These are phyloP conservation scores for Pristiophorus japonicus DNA, from an alignment of 2,113 vertebrate species.

Conservation along the genomic window DNA sequence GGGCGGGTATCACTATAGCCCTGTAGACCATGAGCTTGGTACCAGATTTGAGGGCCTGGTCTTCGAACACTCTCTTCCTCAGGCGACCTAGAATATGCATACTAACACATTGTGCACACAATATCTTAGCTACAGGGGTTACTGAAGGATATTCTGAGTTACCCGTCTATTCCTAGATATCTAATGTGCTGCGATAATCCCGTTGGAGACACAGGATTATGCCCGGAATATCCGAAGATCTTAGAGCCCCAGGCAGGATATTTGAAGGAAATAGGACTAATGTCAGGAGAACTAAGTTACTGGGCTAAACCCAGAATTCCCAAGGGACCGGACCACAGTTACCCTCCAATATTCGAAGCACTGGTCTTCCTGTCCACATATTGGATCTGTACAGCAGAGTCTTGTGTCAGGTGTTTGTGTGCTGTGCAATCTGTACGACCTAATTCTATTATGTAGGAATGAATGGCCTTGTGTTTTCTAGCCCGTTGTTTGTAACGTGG, in stretches of 20 bases:
- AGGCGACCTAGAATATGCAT: background rate
- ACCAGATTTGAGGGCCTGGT: no score
- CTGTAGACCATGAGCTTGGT: no score
- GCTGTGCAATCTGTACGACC: background rate
- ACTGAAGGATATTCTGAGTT: background rate
- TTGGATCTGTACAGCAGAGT: background rate
- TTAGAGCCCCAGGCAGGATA: background rate
- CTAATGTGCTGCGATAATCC: background rate
- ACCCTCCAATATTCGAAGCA: background rate
- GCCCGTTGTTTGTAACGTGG: slow-evolving; percentile 78
- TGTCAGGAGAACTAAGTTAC: background rate
- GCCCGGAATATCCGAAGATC: background rate
- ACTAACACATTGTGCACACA: background rate
- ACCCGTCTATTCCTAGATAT: background rate
- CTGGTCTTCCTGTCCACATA: background rate
- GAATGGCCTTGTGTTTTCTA: slow-evolving; percentile 55
- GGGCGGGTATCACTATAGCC: no score
- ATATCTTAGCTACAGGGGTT: background rate
- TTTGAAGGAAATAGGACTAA: background rate
- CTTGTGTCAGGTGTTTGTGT: background rate
- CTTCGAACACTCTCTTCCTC: no score
- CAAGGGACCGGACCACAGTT: background rate
- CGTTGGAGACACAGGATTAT: background rate
- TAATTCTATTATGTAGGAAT: slow-evolving; percentile 42
- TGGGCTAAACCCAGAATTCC: background rate